Evolutionary conservation across 2,888 invertebrate genomes (phyloP).

Genomic region (Pycnomerus fuliginosus): DNA sequence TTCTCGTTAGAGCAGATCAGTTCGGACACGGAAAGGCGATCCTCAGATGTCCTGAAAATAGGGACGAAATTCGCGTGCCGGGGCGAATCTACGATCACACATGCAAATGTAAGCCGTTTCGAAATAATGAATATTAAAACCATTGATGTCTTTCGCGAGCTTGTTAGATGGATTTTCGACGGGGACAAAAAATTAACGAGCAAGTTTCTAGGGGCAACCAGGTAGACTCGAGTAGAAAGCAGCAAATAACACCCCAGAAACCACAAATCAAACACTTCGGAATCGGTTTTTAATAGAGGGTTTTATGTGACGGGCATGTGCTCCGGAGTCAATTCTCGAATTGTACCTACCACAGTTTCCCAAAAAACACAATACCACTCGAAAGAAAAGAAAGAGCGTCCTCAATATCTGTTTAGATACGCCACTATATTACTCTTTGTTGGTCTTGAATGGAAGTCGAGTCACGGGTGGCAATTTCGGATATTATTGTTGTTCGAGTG

Average conservation of each 20-base stretch:
- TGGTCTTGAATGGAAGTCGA: conserved; percentile 32
- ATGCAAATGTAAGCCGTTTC: conserved; percentile 47
- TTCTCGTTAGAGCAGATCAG: conserved; percentile 44
- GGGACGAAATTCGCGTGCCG: conserved; percentile 27
- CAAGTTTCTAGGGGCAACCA: neutral
- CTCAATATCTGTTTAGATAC: conserved; percentile 42
- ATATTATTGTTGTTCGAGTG: conserved; percentile 22
- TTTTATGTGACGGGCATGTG: conserved; percentile 1
- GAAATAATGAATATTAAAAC: conserved; percentile 52
- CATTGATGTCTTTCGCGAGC: conserved; percentile 47
- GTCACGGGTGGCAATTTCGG: conserved; percentile 30
- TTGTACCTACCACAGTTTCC: conserved; percentile 44
- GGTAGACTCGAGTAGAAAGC: neutral
- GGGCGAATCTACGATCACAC: conserved; percentile 40
- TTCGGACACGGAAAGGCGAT: conserved; percentile 13
- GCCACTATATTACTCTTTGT: conserved; percentile 42
- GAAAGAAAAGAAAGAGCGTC: conserved; percentile 33
- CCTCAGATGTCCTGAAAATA: conserved; percentile 19
- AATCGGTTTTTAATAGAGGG: conserved; percentile 5
- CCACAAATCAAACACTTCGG: neutral
- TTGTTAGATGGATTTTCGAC: conserved; percentile 41
- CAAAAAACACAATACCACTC: conserved; percentile 31
- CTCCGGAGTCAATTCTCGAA: conserved; percentile 13
- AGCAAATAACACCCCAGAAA: neutral
- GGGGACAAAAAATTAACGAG: conserved; percentile 21